Evolutionary conservation across 2,113 vertebrate genomes (phyloP).

Genomic region (Agelaius phoeniceus): DNA sequence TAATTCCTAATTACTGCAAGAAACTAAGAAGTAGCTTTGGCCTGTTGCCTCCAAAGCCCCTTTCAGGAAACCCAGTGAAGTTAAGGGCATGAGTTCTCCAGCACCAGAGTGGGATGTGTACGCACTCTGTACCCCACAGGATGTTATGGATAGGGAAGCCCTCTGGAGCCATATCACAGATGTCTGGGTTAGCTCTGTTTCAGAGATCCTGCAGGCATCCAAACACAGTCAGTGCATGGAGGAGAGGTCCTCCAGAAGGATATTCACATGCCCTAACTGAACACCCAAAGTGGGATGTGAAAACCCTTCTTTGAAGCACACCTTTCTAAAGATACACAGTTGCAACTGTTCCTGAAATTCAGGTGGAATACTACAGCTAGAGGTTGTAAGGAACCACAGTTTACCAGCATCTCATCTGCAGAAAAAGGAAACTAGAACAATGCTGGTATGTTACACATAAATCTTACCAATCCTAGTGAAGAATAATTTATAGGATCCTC

Average conservation of each 20-base stretch:
- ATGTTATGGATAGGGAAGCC: not conserved
- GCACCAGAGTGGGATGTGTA: fast-evolving
- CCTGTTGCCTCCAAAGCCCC: not conserved
- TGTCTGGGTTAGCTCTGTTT: not conserved
- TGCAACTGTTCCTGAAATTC: not conserved
- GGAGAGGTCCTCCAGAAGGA: not conserved
- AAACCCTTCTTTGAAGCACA: not conserved
- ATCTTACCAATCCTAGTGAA: not conserved
- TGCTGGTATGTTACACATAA: not conserved
- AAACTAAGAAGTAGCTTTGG: not conserved
- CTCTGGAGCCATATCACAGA: not conserved
- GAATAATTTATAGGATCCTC: not conserved
- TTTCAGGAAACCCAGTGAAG: not conserved
- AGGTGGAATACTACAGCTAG: not conserved
- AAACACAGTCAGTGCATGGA: not conserved
- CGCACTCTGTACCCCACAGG: fast-evolving
- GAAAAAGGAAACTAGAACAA: not conserved
- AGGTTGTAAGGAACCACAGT: not conserved
- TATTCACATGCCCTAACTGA: not conserved
- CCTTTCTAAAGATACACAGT: not conserved
- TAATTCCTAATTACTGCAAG: not conserved
- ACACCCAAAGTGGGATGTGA: not conserved
- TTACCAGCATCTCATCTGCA: not conserved
- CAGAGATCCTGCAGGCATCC: not conserved
- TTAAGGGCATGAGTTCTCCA: not conserved